Evolutionary conservation across 1,140 invertebrate species (phyloP), one percentile per base, ranked within the genome.

Genomic region (Cyrtorhinus lividipennis): DNA sequence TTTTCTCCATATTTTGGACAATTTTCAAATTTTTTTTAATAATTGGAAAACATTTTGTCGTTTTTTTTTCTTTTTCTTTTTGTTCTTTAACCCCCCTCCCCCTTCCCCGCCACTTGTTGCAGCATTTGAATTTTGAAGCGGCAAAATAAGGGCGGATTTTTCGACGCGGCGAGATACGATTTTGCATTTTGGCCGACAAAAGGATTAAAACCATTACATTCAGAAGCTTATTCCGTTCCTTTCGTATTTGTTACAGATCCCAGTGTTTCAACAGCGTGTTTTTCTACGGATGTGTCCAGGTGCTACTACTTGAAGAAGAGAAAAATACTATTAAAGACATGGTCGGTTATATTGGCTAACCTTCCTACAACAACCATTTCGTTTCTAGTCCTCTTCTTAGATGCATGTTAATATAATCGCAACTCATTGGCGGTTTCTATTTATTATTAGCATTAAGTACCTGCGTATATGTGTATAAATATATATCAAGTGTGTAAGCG

Each of bases 211-310:
- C n/a, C n/a, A n/a, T n/a, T n/a, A n/a, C n/a, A n/a, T n/a, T n/a
- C n/a, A n/a, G n/a, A n/a, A n/a, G n/a, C n/a, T n/a, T n/a, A n/a
- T n/a, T n/a, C n/a, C n/a, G n/a, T n/a, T n/a, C n/a, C n/a, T n/a
- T n/a, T n/a, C n/a, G n/a, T n/a, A n/a, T n/a, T 67, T 65, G 65
- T 69, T 71, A 66, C 72, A 82, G 80, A 72, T 75, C 78, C 68
- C 73, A 80, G 65, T 83, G 81, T 74, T 83, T 81, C 72, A 76
- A 74, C 65, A 81, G 76, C 71, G 71, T 74, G 69, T 83, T 80
- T 72, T 85, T 85, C 71, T 79, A 79, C 67, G 77, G 78, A 69
- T 84, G 83, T 70, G 73, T 81, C 67, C 76, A 81, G 71, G 78
- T 78, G 59, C 72, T 85, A 67, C 72, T 81, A 64, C 72, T 82